These are phyloP conservation scores for Cyphomyrus plagiostoma DNA, from an alignment of 2,113 vertebrate genomes.

Conservation along the genomic window DNA sequence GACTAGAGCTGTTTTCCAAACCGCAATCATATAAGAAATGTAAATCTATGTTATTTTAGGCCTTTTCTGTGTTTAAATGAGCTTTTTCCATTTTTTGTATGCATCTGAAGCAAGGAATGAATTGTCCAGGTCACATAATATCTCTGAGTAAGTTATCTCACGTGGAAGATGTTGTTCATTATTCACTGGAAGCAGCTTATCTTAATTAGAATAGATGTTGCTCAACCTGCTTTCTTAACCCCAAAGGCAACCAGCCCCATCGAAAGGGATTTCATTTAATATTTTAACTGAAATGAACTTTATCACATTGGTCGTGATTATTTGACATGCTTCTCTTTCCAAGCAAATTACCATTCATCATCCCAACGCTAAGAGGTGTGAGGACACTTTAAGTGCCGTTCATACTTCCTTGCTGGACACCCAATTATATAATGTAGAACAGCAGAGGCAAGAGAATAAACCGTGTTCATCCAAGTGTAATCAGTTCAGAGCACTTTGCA, in stretches of 20 bases:
- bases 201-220: not conserved
- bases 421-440: not conserved
- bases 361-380: not conserved
- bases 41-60: not conserved
- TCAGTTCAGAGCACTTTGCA: not conserved
- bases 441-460: not conserved
- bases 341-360: not conserved
- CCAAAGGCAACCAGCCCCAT: not conserved
- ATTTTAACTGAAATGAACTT: not conserved
- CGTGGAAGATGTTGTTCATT: not conserved
- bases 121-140: not conserved
- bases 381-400: not conserved
- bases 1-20: not conserved
- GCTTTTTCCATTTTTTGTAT: not conserved
- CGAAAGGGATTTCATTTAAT: not conserved
- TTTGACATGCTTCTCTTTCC: not conserved
- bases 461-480: not conserved
- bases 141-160: conserved; percentile 2
- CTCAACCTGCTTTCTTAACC: not conserved
- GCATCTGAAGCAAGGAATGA: not conserved
- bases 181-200: not conserved
- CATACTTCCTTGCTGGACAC: not conserved
- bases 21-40: not conserved
- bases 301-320: not conserved
- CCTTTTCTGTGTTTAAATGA: not conserved